Base-by-base conservation (phyloP, 2,113 vertebrate species). In the Hystrix brachyura region DNA sequence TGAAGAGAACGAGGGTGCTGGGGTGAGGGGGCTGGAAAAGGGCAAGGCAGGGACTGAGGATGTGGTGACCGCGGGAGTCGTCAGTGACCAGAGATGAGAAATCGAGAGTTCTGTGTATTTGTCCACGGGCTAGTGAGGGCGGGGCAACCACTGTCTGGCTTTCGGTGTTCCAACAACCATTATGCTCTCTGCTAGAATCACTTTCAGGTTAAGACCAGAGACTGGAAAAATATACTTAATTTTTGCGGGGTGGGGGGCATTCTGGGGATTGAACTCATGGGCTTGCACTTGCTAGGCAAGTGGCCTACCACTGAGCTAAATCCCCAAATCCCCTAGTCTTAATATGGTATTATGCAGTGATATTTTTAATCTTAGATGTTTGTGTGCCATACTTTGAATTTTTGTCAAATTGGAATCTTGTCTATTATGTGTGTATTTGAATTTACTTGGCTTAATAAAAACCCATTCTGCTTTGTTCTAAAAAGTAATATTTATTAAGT, bases 401-500 rank as follows among this genome's bases (percentile, higher is more conserved):
- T 93, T 76, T 25, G 19, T 81, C 65, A 87, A 80, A 71, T 18
- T 15, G 64, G 1, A 29, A 15, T 48, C 59, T 91, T 64, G 29
- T 1, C 15, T 64, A 59, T 13, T 21, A 14, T 21, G 18, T 23
- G 11, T 23, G 34, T 64, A 7, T 60, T 71, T 23, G 80, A 79
- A 94, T 38, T 62, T 79, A 69, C 0, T 82, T 46, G 2, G 25
- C 51, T 94, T 57, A 65, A 81, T 46, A 21, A 53, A 81, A 80
- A 89, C 78, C 2, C 13, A 82, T 71, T 60, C 74, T 23, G 5
- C 60, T n/a, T 19, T 67, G 46, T 34, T 21, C 25, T 86, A 72
- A 78, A 46, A 11, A 57, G 43, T 82, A 51, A 91, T 55, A 78
- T 29, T 76, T 67, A 53, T 59, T 64, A 94, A 72, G 92, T 59